phyloP scores from a whole-genome alignment of 1,140 invertebrate genomes.

The Ectropis grisescens region DNA sequence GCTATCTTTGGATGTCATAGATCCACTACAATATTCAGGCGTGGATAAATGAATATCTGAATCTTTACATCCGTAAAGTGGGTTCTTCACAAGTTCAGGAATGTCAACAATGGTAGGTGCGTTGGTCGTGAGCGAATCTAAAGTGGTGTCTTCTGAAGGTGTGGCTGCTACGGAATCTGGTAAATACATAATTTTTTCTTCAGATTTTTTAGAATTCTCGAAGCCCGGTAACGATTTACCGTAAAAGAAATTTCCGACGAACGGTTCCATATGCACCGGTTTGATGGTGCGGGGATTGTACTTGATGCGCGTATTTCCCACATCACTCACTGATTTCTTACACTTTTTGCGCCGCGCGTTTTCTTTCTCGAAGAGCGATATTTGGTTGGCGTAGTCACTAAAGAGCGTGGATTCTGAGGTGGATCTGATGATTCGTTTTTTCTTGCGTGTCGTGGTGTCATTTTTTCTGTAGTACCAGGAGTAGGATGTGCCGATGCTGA shows the following conservation, averaged over 20 bases:
- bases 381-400: slow-evolving; percentile 67
- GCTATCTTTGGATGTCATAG: slow-evolving; percentile 38
- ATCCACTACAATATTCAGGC: slow-evolving; percentile 33
- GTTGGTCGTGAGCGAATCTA: slow-evolving; percentile 32
- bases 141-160: slow-evolving; percentile 40
- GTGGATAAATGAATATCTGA: slow-evolving; percentile 35
- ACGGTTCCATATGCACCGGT: slow-evolving; percentile 50
- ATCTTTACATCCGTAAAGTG: slow-evolving; percentile 45
- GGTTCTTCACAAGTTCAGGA: slow-evolving; percentile 50
- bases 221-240: slow-evolving; percentile 53
- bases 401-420: slow-evolving; percentile 66
- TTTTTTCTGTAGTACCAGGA: slow-evolving; percentile 66
- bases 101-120: slow-evolving; percentile 41
- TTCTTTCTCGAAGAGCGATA: slow-evolving; percentile 58
- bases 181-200: slow-evolving; percentile 53
- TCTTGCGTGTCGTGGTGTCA: slow-evolving; percentile 39
- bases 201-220: slow-evolving; percentile 35
- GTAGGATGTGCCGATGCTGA: slow-evolving; percentile 59
- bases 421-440: slow-evolving; percentile 37
- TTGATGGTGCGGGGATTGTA: slow-evolving; percentile 38
- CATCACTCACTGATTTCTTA: slow-evolving; percentile 47
- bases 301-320: slow-evolving; percentile 38
- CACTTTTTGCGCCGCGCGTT: slow-evolving; percentile 34
- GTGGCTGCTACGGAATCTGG: slow-evolving; percentile 54
- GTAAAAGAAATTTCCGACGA: slow-evolving; percentile 59